Percentiles rank a stretch among this genome's conserved stretches.
phyloP scores from a whole-genome alignment of 2,797 vertebrate genomes.

The Botia almorhae region DNA sequence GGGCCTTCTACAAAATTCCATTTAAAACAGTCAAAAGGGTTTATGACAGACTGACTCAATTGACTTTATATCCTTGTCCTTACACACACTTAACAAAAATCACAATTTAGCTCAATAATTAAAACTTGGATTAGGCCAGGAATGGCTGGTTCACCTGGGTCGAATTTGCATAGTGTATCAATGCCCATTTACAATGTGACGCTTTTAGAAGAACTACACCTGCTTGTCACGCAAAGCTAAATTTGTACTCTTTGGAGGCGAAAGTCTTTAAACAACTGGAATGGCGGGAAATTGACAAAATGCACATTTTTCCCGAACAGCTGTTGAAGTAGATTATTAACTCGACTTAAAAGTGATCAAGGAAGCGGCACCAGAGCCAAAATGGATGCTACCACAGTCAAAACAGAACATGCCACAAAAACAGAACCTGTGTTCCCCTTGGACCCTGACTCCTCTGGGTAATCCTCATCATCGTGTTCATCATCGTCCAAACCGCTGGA shows the following conservation, averaged over 20 bases:
- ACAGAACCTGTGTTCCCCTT: conserved; percentile 57
- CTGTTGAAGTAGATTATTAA: conserved; percentile 59
- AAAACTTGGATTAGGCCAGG: conserved; percentile 52
- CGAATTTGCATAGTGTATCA: conserved; percentile 75
- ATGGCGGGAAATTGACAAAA: conserved; percentile 58
- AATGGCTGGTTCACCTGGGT: conserved; percentile 26
- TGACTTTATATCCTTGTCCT: background rate
- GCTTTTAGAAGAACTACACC: conserved; percentile 53
- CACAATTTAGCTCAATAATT: conserved; percentile 44
- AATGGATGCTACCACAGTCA: conserved; percentile 73
- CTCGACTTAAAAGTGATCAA: conserved; percentile 50
- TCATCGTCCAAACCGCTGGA: conserved; percentile 79
- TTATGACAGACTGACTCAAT: conserved; percentile 58
- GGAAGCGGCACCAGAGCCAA: conserved; percentile 68
- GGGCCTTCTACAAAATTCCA: conserved; percentile 44
- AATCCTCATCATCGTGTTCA: conserved; percentile 64
- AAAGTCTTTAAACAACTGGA: conserved; percentile 49
- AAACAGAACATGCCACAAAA: conserved; percentile 52
- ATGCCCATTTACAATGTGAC: conserved; percentile 57
- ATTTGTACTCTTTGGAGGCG: conserved; percentile 54
- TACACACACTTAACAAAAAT: background rate
- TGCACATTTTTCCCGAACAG: conserved; percentile 66
- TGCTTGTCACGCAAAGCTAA: conserved; percentile 47
- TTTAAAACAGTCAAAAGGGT: conserved; percentile 34
- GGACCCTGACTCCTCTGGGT: conserved; percentile 59